Conservation (phyloP, 2,113 vertebrate genomes). For the Saguinus midas region DNA sequence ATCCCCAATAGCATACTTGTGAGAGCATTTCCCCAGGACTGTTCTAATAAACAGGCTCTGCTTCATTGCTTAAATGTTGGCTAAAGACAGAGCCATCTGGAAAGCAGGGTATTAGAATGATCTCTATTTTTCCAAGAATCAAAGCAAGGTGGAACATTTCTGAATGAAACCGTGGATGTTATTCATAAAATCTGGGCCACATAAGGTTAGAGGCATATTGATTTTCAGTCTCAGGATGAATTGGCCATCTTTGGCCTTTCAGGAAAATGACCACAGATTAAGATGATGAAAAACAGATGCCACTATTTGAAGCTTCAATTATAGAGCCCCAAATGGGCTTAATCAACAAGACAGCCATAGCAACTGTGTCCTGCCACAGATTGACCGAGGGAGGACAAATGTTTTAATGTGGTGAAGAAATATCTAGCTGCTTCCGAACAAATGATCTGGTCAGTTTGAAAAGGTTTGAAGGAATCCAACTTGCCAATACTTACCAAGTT, state of each 20-base stretch:
- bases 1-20: neutral
- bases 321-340: constrained; percentile 47
- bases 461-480: neutral
- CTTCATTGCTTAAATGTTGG: neutral
- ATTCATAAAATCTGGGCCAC: constrained; percentile 71
- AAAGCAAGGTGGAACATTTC: constrained; percentile 74
- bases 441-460: constrained; percentile 7
- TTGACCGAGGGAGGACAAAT: constrained; percentile 40
- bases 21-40: neutral
- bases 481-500: constrained; percentile 45
- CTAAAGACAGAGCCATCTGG: constrained; percentile 68
- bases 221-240: constrained; percentile 66
- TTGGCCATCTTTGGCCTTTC: constrained; percentile 70
- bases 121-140: constrained; percentile 71
- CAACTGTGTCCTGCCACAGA: constrained; percentile 64
- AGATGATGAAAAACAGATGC: constrained; percentile 75
- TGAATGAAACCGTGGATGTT: constrained; percentile 65
- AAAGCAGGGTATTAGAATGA: constrained; percentile 25
- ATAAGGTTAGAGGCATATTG: constrained; percentile 74
- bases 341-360: constrained; percentile 58
- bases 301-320: constrained; percentile 48
- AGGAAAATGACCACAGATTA: constrained; percentile 75
- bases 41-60: neutral
- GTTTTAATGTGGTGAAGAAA: constrained; percentile 69
- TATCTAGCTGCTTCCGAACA: constrained; percentile 26